These are phyloP conservation scores for Australoheros facetus DNA, from an alignment of 2,797 vertebrate genomes.

Conservation along the genomic window DNA sequence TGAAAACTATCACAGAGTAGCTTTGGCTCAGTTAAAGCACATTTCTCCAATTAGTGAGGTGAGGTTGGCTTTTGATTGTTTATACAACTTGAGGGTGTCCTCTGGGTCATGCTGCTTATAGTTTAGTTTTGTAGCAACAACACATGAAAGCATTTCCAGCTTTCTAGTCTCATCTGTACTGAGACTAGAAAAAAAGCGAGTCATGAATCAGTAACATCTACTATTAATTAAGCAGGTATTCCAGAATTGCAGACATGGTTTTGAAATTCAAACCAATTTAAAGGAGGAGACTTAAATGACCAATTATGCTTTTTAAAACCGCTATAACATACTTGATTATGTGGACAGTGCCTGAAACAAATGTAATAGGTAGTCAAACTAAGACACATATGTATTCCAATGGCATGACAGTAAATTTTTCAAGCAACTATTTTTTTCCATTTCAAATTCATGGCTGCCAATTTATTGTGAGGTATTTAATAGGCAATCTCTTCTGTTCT, in stretches of 20 bases:
- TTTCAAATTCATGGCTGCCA: neutral
- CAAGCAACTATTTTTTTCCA: neutral
- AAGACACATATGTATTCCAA: constrained; percentile 5
- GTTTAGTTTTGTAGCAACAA: constrained; percentile 8
- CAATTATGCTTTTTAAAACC: neutral
- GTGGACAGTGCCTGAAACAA: neutral
- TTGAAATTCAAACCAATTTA: neutral
- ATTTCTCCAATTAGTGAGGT: neutral
- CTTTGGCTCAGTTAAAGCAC: constrained; percentile 4
- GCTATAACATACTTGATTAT: neutral
- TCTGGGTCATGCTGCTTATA: neutral
- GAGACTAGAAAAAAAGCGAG: neutral
- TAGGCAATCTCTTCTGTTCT: constrained; percentile 13
- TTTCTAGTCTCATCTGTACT: neutral
- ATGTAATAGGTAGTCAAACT: neutral
- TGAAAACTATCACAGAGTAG: neutral
- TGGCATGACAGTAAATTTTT: neutral
- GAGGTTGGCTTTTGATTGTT: constrained; percentile 4
- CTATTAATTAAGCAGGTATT: neutral
- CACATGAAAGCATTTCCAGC: neutral
- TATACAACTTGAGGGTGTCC: neutral
- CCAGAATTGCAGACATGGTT: neutral
- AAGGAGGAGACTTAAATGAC: neutral
- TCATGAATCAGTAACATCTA: constrained; percentile 22
- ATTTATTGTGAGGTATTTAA: neutral